These are phyloP conservation scores for Himalopsyche japonica DNA, from an alignment of 2,888 invertebrate species.

Conservation along the genomic window DNA sequence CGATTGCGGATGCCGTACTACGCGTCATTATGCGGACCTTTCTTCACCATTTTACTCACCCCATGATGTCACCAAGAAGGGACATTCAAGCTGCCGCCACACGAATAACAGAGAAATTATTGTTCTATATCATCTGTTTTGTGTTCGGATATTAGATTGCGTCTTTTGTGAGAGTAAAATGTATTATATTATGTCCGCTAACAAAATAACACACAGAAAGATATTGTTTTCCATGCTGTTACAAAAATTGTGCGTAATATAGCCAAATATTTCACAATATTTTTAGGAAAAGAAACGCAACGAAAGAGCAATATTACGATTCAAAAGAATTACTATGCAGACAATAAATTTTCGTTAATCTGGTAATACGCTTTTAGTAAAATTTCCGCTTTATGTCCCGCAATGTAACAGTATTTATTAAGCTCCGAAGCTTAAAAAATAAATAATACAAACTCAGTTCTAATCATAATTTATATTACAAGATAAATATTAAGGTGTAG, in stretches of 20 bases:
- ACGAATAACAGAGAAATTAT: not conserved
- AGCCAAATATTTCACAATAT: too few relatives aligned
- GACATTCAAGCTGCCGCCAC: not conserved
- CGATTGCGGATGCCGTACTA: not conserved
- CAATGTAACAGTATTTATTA: too few relatives aligned
- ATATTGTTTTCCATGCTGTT: not conserved
- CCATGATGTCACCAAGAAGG: not conserved
- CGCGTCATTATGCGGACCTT: not conserved
- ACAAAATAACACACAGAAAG: not conserved
- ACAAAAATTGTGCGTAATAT: too few relatives aligned
- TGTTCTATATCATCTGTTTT: slow-evolving; percentile 1
- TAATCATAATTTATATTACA: not conserved
- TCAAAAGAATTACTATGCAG: too few relatives aligned
- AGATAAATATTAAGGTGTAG: not conserved
- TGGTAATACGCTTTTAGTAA: too few relatives aligned
- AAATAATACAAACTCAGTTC: too few relatives aligned
- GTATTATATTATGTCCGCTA: not conserved
- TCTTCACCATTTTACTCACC: not conserved
- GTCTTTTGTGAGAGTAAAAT: not conserved
- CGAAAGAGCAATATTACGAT: too few relatives aligned
- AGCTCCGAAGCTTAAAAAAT: too few relatives aligned
- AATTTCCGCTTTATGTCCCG: too few relatives aligned
- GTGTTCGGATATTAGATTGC: not conserved
- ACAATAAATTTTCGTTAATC: too few relatives aligned
- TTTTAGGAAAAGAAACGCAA: too few relatives aligned